Conservation (phyloP, 37 sponge, comb jelly and placozoan species). For the Crambe crambe region DNA sequence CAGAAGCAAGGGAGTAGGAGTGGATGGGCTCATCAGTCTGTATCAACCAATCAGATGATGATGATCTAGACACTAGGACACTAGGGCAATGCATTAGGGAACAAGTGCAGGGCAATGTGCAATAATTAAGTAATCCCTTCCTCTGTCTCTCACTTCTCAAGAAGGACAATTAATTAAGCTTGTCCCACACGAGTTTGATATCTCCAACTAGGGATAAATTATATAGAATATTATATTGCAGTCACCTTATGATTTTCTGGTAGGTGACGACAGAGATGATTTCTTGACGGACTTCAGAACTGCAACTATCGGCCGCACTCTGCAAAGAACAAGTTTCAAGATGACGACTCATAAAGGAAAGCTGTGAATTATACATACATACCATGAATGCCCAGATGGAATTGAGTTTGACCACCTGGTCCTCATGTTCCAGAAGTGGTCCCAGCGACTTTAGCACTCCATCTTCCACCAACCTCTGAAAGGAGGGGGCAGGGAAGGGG, state of each 20-base stretch:
- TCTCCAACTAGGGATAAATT: too few species aligned
- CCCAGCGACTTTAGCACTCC: conserved; percentile 15
- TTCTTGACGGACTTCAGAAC: neutral
- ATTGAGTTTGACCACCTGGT: conserved; percentile 37
- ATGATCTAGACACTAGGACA: neutral
- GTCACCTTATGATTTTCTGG: neutral
- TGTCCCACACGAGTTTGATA: too few species aligned
- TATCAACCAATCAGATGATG: neutral
- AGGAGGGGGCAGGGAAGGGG: neutral
- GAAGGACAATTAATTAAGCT: too few species aligned
- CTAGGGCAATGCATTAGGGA: too few species aligned
- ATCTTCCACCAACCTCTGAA: conserved; percentile 22
- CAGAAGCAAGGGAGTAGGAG: conserved; percentile 5
- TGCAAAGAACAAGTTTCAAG: neutral
- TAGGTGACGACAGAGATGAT: neutral
- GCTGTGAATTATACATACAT: neutral
- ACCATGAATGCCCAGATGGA: conserved; percentile 62
- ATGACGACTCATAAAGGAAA: neutral
- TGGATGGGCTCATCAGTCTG: conserved; percentile 4
- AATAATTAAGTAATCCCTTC: too few species aligned
- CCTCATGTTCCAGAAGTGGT: conserved; percentile 15
- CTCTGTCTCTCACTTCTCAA: too few species aligned
- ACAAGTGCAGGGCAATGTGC: too few species aligned
- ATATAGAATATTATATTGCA: neutral
- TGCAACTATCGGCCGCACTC: conserved; percentile 35